Evolutionary conservation across 2,113 vertebrate genomes (phyloP).

Genomic region (Cariama cristata): DNA sequence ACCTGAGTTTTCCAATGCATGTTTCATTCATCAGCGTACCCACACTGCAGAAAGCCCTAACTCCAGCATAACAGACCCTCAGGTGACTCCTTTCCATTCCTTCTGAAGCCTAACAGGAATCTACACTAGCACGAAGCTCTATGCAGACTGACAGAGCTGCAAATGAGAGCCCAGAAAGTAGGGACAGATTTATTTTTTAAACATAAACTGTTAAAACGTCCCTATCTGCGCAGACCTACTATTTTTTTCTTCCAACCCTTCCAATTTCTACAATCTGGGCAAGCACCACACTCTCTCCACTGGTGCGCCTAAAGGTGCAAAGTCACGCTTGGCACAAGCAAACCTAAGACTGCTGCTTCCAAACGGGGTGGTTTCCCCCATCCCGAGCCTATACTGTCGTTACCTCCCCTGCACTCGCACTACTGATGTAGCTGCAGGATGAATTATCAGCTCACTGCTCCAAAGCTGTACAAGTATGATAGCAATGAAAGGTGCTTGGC

Average conservation of each 20-base stretch:
- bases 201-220: neutral
- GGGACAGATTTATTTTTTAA: neutral
- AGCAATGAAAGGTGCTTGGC: neutral
- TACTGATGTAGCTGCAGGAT: neutral
- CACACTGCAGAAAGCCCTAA: neutral
- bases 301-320: neutral
- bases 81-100: neutral
- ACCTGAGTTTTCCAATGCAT: neutral
- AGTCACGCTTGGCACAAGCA: neutral
- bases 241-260: neutral
- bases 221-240: neutral
- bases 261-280: neutral
- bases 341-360: neutral
- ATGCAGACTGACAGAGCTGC: neutral
- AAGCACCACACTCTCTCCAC: neutral
- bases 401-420: neutral
- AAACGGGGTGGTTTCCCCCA: neutral
- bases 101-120: neutral
- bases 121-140: neutral
- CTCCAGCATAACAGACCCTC: neutral
- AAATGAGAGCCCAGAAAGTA: neutral
- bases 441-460: conserved; percentile 33
- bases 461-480: conserved; percentile 9
- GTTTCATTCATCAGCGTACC: conserved; percentile 12
- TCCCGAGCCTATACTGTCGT: neutral